Evolutionary conservation across 2,113 vertebrate genomes (phyloP).

Genomic region (Acanthochromis polyacanthus): DNA sequence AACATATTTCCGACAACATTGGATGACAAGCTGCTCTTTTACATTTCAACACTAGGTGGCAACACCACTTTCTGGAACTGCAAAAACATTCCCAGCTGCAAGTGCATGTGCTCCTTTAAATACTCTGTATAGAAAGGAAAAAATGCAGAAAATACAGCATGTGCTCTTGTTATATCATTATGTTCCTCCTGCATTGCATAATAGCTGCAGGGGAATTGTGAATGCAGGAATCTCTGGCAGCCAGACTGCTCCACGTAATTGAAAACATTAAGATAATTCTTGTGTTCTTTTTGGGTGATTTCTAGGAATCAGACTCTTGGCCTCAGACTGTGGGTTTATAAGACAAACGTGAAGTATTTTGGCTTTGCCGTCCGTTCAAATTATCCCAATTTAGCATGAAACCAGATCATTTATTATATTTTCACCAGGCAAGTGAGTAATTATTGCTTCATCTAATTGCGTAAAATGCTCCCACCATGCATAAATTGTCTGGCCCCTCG

Average conservation of each 20-base stretch:
- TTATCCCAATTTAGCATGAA: slow-evolving; percentile 1
- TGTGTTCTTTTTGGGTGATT: slow-evolving; percentile 20
- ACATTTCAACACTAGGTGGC: slow-evolving; percentile 67
- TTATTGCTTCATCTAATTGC: background rate
- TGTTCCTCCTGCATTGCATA: background rate
- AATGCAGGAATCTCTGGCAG: slow-evolving; percentile 11
- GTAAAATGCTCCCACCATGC: background rate
- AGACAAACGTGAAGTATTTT: slow-evolving; percentile 12
- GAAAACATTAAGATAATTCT: slow-evolving; percentile 9
- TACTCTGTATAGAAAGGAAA: slow-evolving; percentile 9
- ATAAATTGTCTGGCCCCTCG: background rate
- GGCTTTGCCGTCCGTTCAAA: slow-evolving; percentile 15
- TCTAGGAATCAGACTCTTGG: slow-evolving; percentile 28
- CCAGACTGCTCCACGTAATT: slow-evolving; percentile 9
- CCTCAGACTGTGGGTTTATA: background rate
- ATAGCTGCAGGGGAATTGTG: background rate
- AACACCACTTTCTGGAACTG: slow-evolving; percentile 22
- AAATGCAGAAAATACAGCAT: slow-evolving; percentile 10
- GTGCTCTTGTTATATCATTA: slow-evolving; percentile 1
- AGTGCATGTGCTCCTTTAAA: slow-evolving; percentile 1
- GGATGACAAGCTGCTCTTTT: slow-evolving; percentile 38
- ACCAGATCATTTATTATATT: slow-evolving; percentile 2
- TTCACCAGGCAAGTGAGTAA: slow-evolving; percentile 1
- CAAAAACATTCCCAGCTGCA: background rate
- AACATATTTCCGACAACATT: background rate